A percentile compares a stretch with the other conserved stretches of the same genome.
These are phyloP conservation scores for Euschistus heros DNA, from an alignment of 1,140 invertebrate species.

Conservation along the genomic window DNA sequence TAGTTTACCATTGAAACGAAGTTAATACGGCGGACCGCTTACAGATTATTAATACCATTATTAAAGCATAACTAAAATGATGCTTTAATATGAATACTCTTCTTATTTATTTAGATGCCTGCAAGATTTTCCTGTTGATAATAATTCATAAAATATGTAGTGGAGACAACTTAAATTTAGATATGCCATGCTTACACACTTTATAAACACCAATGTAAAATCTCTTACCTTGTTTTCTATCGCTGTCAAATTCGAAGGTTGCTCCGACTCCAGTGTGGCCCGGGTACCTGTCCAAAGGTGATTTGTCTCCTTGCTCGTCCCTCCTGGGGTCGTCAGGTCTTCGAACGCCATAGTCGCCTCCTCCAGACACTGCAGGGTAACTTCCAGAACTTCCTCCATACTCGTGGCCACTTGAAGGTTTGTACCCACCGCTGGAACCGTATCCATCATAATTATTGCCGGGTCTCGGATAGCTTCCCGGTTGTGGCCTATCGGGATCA, in stretches of 20 bases:
- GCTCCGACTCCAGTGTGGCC: constrained; percentile 25
- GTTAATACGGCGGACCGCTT: too few relatives aligned
- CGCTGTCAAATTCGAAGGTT: constrained; percentile 21
- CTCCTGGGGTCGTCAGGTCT: neutral
- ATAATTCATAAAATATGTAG: too few relatives aligned
- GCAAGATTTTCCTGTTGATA: too few relatives aligned
- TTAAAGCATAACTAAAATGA: too few relatives aligned
- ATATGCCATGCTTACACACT: too few relatives aligned
- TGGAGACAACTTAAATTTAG: too few relatives aligned
- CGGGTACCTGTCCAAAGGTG: constrained; percentile 23
- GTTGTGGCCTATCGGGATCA: neutral
- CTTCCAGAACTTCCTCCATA: neutral
- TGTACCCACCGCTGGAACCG: constrained; percentile 4
- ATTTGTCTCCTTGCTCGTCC: neutral
- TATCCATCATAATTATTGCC: neutral
- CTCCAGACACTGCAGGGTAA: too few relatives aligned
- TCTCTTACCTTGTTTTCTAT: constrained; percentile 14
- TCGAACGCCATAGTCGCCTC: neutral
- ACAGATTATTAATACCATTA: too few relatives aligned
- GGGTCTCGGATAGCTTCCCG: neutral
- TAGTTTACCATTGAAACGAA: too few relatives aligned
- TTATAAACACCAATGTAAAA: too few relatives aligned
- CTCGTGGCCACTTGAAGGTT: neutral
- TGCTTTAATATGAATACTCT: too few relatives aligned
- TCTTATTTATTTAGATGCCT: too few relatives aligned